Evolutionary conservation across 2,113 vertebrate genomes (phyloP), one percentile per base, ranked within the genome.

Genomic region (Piliocolobus tephrosceles): DNA sequence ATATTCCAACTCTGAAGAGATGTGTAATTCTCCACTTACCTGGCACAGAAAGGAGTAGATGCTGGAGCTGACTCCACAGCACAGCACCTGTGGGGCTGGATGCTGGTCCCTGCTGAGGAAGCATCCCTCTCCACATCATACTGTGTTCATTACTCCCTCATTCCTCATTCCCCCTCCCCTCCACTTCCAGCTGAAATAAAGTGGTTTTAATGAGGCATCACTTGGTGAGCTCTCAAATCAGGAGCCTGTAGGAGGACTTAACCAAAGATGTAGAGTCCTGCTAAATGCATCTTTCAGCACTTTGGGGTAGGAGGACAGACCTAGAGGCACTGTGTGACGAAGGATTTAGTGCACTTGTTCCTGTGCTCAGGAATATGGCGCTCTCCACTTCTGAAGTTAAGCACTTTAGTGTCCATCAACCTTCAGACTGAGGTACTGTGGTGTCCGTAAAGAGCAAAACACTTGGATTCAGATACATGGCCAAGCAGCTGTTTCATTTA

Each of bases 21-120:
- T 40, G 38, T 12, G 20, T 12, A 68, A 10, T 2, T 38, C 57
- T 75, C 43, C 35, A n/a, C 17, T 14, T 30, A 13, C 43, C 2
- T 2, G 13, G 25, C 7, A 35, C 1, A 9, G 76, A 87, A 76
- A 52, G 45, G 8, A 30, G n/a, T 11, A 40, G 14, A 4, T 13
- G 66, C 14, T 5, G n/a, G 50, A 68, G 25, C n/a, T 27, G 38
- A 30, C n/a, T 8, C 0, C 5, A 17, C n/a, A 13, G 40, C 30
- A 14, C 9, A 6, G 8, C 11, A 0, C 25, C 38, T 23, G 35
- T 32, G 50, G 23, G 9, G 52, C 79, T 35, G 66, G 12, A 35
- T 10, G 1, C 27, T 18, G 27, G 0, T 0, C 22, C 68, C 16
- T 0, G 5, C 18, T 2, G 4, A 35, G 16, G 45, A 52, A 50